Percentiles rank a stretch among this genome's conserved stretches.
Conservation (phyloP, 2,888 invertebrate species). For the Dione juno region DNA sequence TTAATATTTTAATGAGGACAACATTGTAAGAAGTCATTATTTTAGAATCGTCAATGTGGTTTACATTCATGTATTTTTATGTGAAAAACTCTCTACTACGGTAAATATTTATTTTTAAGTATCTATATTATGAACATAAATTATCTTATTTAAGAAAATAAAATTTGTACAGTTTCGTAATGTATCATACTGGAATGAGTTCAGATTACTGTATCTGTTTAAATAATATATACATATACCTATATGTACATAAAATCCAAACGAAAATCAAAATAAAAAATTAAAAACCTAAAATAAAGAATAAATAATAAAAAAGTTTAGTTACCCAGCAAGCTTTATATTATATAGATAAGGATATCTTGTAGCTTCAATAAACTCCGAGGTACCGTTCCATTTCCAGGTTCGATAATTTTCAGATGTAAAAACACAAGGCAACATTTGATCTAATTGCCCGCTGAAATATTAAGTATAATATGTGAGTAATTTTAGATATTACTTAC, state of each 20-base stretch:
- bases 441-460: slow-evolving; percentile 73
- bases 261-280: no score
- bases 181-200: no score
- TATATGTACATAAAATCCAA: no score
- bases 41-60: not conserved
- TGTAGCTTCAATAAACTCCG: slow-evolving; percentile 58
- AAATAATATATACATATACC: no score
- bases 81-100: no score
- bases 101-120: no score
- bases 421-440: slow-evolving; percentile 69
- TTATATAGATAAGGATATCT: slow-evolving; percentile 60
- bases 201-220: no score
- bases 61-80: no score
- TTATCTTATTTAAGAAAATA: no score
- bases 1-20: slow-evolving; percentile 12
- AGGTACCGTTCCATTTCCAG: slow-evolving; percentile 65
- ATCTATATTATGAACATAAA: no score
- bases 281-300: not conserved
- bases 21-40: slow-evolving; percentile 6
- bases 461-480: not conserved
- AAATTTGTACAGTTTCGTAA: not conserved
- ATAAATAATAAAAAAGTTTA: not conserved
- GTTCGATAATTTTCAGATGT: slow-evolving; percentile 66
- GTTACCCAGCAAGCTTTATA: slow-evolving; percentile 65
- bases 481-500: not conserved